Evolutionary conservation across 2,113 vertebrate species (phyloP).

Genomic region (Ophiodon elongatus): DNA sequence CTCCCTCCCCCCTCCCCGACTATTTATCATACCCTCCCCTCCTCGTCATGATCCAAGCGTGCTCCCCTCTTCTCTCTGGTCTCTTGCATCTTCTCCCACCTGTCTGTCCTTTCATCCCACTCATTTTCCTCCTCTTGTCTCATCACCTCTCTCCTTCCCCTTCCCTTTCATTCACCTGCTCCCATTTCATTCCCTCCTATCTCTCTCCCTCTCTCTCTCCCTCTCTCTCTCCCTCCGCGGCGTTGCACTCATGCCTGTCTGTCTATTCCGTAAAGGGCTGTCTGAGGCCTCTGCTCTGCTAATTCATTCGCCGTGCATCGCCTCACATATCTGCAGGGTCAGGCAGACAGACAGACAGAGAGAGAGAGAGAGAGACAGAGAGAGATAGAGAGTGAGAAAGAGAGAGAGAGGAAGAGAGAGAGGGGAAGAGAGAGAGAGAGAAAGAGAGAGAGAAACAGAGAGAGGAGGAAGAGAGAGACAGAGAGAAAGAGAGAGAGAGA

Average conservation of each 20-base stretch:
- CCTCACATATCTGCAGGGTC: conserved; percentile 79
- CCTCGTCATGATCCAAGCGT: conserved; percentile 35
- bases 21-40: conserved; percentile 56
- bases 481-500: no score
- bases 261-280: conserved; percentile 71
- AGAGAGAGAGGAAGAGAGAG: conserved; percentile 50
- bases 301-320: conserved; percentile 80
- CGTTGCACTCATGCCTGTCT: conserved; percentile 52
- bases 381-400: conserved; percentile 42
- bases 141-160: conserved; percentile 51
- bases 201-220: conserved; percentile 37
- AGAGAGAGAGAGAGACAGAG: conserved; percentile 13
- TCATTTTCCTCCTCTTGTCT: conserved; percentile 45
- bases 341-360: conserved; percentile 64
- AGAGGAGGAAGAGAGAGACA: conserved; percentile 42
- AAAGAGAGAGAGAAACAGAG: conserved; percentile 47
- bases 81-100: conserved; percentile 60
- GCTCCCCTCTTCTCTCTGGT: conserved; percentile 40
- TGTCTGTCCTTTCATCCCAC: conserved; percentile 71
- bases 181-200: conserved; percentile 23
- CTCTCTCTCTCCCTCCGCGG: not conserved
- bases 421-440: conserved; percentile 13
- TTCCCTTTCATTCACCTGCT: conserved; percentile 61
- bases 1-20: conserved; percentile 54
- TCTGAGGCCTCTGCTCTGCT: conserved; percentile 71